Evolutionary conservation across 2,797 vertebrate genomes (phyloP), one percentile per base, ranked within the genome.

Genomic region (Rousettus madagascariensis): DNA sequence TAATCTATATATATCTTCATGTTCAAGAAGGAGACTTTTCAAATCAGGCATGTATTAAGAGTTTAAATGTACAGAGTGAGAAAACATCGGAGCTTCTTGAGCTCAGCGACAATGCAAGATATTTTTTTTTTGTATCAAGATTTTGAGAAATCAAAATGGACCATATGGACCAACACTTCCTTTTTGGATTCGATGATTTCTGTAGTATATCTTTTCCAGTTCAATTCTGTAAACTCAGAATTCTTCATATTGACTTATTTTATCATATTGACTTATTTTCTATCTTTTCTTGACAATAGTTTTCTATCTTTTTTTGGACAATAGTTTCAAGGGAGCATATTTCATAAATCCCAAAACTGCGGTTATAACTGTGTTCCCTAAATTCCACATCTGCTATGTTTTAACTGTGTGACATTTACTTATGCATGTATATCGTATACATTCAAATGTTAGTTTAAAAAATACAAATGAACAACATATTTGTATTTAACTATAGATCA

Each of bases 1-100:
- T 95, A 55, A 72, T 96, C 93, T 97, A 88, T 95, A 86, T 96
- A 79, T 95, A 89, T 92, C 93, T 86, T 90, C 82, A 53, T 22
- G n/a, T 49, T 91, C 17, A 7, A 77, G 59, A 92, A 75, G 95
- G 80, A 89, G 53, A 38, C 33, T 77, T 91, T 93, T 86, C 28
- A 59, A 85, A 92, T 89, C 74, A 75, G n/a, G 74, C 72, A 75
- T 36, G 33, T 43, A 85, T 75, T 90, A 92, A 90, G 84, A 38
- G 12, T 90, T 86, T 51, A 65, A 86, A 79, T 55, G 3, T 53
- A 78, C 55, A 59, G 36, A 86, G 10, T 75, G 84, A 86, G 33
- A 65, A 93, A 66, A 87, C 17, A 72, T 6, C n/a, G 77, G 17
- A 49, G 17, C 41, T 75, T 78, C 78, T 79, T 86, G 36, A 91